Base-by-base conservation (phyloP, 1,140 invertebrate genomes). In the Bombus affinis region DNA sequence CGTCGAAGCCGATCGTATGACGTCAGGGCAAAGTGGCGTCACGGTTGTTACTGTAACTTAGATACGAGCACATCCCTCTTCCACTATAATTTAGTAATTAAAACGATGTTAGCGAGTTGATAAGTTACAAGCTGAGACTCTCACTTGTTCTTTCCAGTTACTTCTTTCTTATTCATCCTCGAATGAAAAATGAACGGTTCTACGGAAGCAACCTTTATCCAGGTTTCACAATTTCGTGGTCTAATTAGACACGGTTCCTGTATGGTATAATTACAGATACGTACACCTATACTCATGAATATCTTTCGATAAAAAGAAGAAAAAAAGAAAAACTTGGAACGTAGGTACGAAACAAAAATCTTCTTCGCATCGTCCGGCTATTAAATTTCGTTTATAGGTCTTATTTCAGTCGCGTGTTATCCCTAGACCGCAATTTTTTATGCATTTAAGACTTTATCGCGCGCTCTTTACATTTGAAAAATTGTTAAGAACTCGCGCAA, bases 11-110 rank as follows among this genome's bases (percentile, higher is more conserved):
- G 59, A 62, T 62, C 59, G 10, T 12, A 75, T 79, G 83, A 87
- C 76, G 76, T 87, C 71, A 70, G 47, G 37, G n/a, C 35, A 32
- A 62, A 73, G 13, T 18, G 62, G 35, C 59, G 71, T 62, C 85
- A 59, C 66, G 66, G 47, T 32, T 47, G 39, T 18, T 62, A 13
- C 12, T 28, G 39, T 59, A 53, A 53, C 47, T 25, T 28, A 59
- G 28, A 62, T 62, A n/a, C 59, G 10, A 12, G 57, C 9, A 4
- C 25, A 59, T 28, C 25, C 25, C 28, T n/a, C 28, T 28, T 62
- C 10, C 59, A 22, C 59, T n/a, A 62, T 62, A 62, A 62, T n/a
- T 62, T n/a, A 13, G 28, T 5, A 62, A 62, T 62, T 62, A 62
- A 62, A 62, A 62, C 12, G 28, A 62, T n/a, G 22, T 28, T 28